Conservation (phyloP, 30 jellyfish, hydroid and myxozoan species). For the Rhopilema esculentum region DNA sequence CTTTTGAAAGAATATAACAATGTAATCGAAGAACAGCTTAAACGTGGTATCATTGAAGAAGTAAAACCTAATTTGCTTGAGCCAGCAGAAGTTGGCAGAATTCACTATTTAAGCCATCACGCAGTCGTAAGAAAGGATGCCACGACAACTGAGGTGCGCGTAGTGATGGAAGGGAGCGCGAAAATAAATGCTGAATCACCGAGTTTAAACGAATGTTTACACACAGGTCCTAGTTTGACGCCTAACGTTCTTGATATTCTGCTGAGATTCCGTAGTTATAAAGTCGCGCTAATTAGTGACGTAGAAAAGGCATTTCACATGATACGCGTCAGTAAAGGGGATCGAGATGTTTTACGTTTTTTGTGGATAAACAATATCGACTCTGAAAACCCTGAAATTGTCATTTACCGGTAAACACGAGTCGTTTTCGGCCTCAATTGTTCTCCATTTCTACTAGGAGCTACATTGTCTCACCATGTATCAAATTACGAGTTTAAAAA, state of each 20-base stretch:
- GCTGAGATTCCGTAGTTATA: slow-evolving; percentile 24
- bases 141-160: slow-evolving; percentile 36
- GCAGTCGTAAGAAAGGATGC: slow-evolving; percentile 35
- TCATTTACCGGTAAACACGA: slow-evolving; percentile 5
- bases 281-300: too few relatives aligned
- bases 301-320: too few relatives aligned
- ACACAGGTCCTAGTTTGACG: slow-evolving; percentile 26
- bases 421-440: slow-evolving; percentile 35
- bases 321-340: too few relatives aligned
- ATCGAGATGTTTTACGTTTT: too few relatives aligned
- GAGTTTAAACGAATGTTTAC: slow-evolving; percentile 38
- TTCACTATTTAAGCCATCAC: slow-evolving; percentile 35
- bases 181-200: slow-evolving; percentile 19
- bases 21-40: slow-evolving; percentile 32
- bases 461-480: not conserved
- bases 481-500: not conserved
- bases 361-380: too few relatives aligned
- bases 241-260: slow-evolving; percentile 39
- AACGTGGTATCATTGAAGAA: slow-evolving; percentile 28
- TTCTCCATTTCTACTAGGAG: slow-evolving; percentile 16
- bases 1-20: slow-evolving; percentile 39
- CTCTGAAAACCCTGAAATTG: slow-evolving; percentile 2
- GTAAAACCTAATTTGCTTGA: slow-evolving; percentile 26
- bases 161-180: slow-evolving; percentile 30
- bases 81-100: slow-evolving; percentile 23